Conservation (phyloP, 2,113 vertebrate species). For the Reinhardtius hippoglossoides region DNA sequence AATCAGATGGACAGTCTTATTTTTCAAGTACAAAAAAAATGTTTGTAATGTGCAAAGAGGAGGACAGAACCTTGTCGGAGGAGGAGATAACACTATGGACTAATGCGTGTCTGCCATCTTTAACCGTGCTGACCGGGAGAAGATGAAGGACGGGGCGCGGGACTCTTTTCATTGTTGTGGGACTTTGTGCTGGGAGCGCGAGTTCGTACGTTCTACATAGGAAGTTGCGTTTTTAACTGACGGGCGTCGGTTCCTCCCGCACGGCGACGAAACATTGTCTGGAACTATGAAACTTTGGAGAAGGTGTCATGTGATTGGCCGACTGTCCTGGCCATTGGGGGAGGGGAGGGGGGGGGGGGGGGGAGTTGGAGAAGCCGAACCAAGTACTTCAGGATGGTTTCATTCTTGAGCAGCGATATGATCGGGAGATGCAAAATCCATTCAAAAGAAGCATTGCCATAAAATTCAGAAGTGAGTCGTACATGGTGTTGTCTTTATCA, state of each 20-base stretch:
- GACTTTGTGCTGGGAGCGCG: constrained; percentile 34
- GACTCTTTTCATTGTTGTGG: constrained; percentile 15
- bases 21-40: constrained; percentile 78
- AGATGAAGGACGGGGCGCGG: constrained; percentile 29
- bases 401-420: constrained; percentile 31
- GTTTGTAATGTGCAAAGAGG: constrained; percentile 66
- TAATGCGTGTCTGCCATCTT: constrained; percentile 51
- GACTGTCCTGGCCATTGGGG: constrained; percentile 16
- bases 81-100: constrained; percentile 59
- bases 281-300: constrained; percentile 11
- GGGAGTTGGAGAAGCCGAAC: constrained; percentile 49
- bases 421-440: constrained; percentile 71
- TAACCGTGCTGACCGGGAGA: constrained; percentile 29
- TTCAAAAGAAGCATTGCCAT: constrained; percentile 79
- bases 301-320: constrained; percentile 40
- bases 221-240: constrained; percentile 14
- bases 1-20: constrained; percentile 76
- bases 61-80: constrained; percentile 36
- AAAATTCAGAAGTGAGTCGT: constrained; percentile 76
- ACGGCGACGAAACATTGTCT: constrained; percentile 29
- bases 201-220: constrained; percentile 10
- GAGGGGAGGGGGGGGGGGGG: constrained; percentile 34
- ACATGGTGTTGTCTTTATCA: constrained; percentile 82
- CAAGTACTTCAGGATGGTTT: constrained; percentile 65
- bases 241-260: not conserved